Percentiles rank a stretch among this genome's conserved stretches.
Conservation (phyloP, 2,113 vertebrate genomes). For the Clinocottus analis region DNA sequence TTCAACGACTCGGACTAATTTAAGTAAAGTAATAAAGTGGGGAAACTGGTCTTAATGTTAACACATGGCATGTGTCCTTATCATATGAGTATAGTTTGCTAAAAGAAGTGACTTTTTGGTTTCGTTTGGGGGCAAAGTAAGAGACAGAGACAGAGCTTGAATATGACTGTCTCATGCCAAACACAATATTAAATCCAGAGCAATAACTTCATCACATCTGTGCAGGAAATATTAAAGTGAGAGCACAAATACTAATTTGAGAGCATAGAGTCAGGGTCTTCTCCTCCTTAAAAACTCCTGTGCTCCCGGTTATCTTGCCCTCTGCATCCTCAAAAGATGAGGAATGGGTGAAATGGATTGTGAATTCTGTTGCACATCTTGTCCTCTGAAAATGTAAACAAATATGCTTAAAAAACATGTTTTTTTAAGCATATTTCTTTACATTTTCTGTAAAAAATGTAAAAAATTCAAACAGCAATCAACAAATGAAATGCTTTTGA, state of each 20-base stretch:
- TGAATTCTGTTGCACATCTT: neutral
- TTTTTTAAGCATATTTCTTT: too few species aligned
- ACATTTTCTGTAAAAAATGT: neutral
- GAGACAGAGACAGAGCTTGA: neutral
- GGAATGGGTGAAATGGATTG: conserved; percentile 12
- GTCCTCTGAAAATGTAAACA: too few species aligned
- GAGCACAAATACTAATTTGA: neutral
- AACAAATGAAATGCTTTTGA: neutral
- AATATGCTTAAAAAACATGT: too few species aligned
- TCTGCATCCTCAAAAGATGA: conserved; percentile 16
- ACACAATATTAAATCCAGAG: neutral
- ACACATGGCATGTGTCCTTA: neutral
- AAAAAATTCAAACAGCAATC: neutral
- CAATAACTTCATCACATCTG: neutral
- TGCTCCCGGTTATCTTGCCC: neutral
- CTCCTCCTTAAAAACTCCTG: neutral
- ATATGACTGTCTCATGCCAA: neutral
- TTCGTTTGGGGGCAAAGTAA: neutral
- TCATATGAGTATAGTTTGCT: neutral
- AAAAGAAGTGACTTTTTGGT: neutral
- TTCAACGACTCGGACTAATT: neutral
- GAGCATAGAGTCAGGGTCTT: rapidly evolving
- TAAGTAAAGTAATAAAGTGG: neutral
- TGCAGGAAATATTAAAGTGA: neutral
- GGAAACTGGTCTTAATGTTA: neutral